phyloP scores from a whole-genome alignment of 2,113 vertebrate genomes.

The Xiphias gladius region DNA sequence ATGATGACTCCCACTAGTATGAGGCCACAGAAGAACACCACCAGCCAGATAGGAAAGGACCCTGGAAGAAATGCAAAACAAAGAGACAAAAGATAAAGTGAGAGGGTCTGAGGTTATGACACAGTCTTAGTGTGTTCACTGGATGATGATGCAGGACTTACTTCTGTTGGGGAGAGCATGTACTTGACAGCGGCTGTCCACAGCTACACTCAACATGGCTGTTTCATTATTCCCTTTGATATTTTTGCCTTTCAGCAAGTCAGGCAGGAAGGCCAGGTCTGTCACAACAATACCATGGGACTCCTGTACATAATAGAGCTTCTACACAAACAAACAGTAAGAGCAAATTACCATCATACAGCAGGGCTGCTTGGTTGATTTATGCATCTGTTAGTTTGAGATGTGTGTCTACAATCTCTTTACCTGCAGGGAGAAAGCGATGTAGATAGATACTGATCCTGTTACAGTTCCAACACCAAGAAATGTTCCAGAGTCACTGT shows the following conservation, averaged over 20 bases:
- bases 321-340: constrained; percentile 78
- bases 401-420: background rate
- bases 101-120: background rate
- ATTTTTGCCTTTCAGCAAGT: constrained; percentile 80
- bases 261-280: constrained; percentile 91
- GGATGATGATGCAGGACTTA: constrained; percentile 77
- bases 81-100: background rate
- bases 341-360: background rate
- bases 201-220: constrained; percentile 93
- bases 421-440: constrained; percentile 97
- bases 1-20: constrained; percentile 87
- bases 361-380: too few species aligned
- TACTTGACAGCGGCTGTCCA: constrained; percentile 94
- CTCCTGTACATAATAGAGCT: constrained; percentile 93
- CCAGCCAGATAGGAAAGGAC: constrained; percentile 91
- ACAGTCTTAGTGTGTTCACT: background rate
- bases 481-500: constrained; percentile 94
- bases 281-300: constrained; percentile 97
- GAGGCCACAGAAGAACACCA: constrained; percentile 88
- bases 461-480: constrained; percentile 95
- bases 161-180: constrained; percentile 89
- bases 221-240: constrained; percentile 89
- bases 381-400: background rate
- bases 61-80: constrained; percentile 74
- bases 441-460: constrained; percentile 95